Base-by-base conservation (phyloP, 1,140 invertebrate genomes). In the Prorops nasuta region DNA sequence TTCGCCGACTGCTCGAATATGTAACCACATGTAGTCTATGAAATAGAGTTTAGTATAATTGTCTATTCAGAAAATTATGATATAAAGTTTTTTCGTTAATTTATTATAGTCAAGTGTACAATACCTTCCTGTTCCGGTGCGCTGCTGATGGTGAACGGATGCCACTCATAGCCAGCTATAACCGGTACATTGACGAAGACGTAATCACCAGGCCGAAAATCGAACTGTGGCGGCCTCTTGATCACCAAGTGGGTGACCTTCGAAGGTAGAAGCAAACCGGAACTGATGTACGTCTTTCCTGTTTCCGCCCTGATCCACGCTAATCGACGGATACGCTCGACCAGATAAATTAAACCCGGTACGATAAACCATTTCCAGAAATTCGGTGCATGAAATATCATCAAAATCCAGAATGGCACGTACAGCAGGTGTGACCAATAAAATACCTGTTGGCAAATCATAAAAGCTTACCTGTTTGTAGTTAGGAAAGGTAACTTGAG, bases 311-410 rank as follows among this genome's bases (percentile, higher is more conserved):
- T 77, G 69, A 87, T 82, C 80, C 82, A 83, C 14, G 79, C 76
- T 1, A 88, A 67, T 38, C 88, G 76, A 34, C 85, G 72, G 2
- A 90, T 76, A 36, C 89, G 82, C 76, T 98, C 94, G 0, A 92
- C 71, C 0, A 89, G 37, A 66, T 91, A 97, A 0, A 96, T 77
- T 0, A 86, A 56, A 0, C 91, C 92, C 0, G 94, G 94, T 2
- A 85, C 71, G 9, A 96, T 71, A 64, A 97, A 93, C 94, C 94
- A 98, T 71, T 92, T 94, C 94, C 94, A 98, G 71, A 96, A 98
- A 64, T 91, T 92, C 0, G 92, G 91, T 0, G 86, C 92, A 69
- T 98, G 95, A 22, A 96, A 78, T 15, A 96, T 85, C 2, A 89
- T 76, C 0, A 96, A 73, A 20, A 93, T 78, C 89, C 89, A 96